phyloP scores from a whole-genome alignment of 2,888 invertebrate species.

The Mactromeris polynyma region DNA sequence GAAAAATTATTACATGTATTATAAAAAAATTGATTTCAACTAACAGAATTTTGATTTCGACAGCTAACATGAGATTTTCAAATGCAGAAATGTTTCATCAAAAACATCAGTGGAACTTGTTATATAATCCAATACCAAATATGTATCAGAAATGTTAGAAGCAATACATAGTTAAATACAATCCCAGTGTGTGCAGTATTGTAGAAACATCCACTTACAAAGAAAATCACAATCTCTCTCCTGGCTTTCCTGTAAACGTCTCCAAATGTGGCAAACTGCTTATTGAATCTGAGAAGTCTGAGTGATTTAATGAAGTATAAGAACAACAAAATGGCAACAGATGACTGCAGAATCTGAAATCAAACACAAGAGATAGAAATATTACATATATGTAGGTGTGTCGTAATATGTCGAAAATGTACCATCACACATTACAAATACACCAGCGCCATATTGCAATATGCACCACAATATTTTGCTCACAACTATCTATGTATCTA shows the following conservation, averaged over 20 bases:
- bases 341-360: slow-evolving; percentile 78
- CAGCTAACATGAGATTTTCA: background rate
- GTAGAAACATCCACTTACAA: slow-evolving; percentile 75
- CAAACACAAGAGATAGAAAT: background rate
- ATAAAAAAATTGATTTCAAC: background rate
- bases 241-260: slow-evolving; percentile 81
- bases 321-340: slow-evolving; percentile 82
- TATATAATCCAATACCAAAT: no score
- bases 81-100: background rate
- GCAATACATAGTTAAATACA: no score
- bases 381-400: background rate
- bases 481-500: no score
- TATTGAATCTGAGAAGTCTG: slow-evolving; percentile 81
- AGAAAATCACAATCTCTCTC: slow-evolving; percentile 80
- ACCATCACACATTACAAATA: no score
- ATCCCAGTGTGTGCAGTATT: no score
- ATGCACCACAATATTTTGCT: no score
- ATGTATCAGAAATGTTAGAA: no score
- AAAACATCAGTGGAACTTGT: background rate
- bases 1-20: no score
- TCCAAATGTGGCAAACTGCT: slow-evolving; percentile 81
- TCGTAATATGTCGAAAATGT: no score
- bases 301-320: slow-evolving; percentile 79
- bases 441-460: no score
- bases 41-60: background rate